These are phyloP conservation scores for Anagrus nilaparvatae DNA, from an alignment of 1,140 invertebrate species.

Conservation along the genomic window DNA sequence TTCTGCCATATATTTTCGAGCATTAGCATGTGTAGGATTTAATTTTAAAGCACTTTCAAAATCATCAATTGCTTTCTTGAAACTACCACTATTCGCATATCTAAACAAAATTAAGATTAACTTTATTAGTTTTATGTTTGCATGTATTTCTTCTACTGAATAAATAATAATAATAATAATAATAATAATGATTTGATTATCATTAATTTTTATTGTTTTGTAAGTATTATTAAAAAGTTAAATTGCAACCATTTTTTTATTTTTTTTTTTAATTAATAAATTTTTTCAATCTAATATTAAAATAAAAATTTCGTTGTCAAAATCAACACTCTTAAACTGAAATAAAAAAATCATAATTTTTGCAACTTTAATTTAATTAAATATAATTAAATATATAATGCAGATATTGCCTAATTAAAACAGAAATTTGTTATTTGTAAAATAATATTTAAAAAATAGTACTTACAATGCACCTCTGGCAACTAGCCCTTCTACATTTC, in stretches of 20 bases:
- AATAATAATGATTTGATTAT: not conserved
- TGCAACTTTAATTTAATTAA: not conserved
- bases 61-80: constrained; percentile 87
- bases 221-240: not conserved
- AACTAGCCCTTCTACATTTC: constrained; percentile 89
- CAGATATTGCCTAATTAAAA: too few relatives aligned
- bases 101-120: constrained; percentile 32
- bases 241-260: not conserved
- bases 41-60: constrained; percentile 83
- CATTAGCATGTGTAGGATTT: constrained; percentile 87
- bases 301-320: too few relatives aligned
- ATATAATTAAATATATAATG: not conserved
- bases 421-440: not conserved
- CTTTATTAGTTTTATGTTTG: not conserved
- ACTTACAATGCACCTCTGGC: constrained; percentile 80
- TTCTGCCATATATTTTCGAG: constrained; percentile 87
- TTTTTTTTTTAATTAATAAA: too few relatives aligned
- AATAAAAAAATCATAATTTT: not conserved
- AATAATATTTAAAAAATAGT: not conserved
- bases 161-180: not conserved
- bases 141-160: not conserved
- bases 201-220: not conserved
- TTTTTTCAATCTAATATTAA: not conserved
- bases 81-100: constrained; percentile 88
- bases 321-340: too few relatives aligned